Percentiles rank a stretch among this genome's conserved stretches.
These are phyloP conservation scores for Scomber japonicus DNA, from an alignment of 2,113 vertebrate genomes.

Conservation along the genomic window DNA sequence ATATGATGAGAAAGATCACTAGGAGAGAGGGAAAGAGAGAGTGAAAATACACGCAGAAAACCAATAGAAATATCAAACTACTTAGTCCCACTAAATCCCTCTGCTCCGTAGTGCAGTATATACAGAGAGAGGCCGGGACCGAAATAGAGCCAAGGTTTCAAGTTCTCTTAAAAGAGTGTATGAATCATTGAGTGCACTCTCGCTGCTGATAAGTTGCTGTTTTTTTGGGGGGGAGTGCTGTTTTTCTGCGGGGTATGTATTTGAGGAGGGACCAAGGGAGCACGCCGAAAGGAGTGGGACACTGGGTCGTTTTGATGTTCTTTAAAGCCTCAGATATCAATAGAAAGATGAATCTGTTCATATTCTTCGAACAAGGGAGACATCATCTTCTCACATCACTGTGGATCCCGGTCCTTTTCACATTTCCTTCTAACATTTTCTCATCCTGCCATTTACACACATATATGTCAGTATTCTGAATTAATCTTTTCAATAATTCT, in stretches of 20 bases:
- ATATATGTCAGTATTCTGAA: too few relatives aligned
- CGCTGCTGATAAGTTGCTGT: slow-evolving; percentile 69
- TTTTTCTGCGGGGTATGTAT: slow-evolving; percentile 48
- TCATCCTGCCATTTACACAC: slow-evolving; percentile 18
- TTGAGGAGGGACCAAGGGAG: slow-evolving; percentile 50
- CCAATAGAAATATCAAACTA: slow-evolving; percentile 85
- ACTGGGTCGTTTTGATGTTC: slow-evolving; percentile 40
- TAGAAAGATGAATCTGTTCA: slow-evolving; percentile 32
- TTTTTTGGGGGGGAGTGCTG: slow-evolving; percentile 36
- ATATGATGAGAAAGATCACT: slow-evolving; percentile 83
- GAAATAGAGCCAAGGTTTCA: slow-evolving; percentile 83
- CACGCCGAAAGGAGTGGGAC: slow-evolving; percentile 41
- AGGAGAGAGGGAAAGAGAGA: slow-evolving; percentile 64
- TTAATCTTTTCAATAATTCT: neutral
- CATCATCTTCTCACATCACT: slow-evolving; percentile 20
- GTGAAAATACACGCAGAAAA: slow-evolving; percentile 75
- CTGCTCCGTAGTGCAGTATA: slow-evolving; percentile 67
- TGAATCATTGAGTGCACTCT: slow-evolving; percentile 83
- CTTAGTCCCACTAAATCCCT: slow-evolving; percentile 81
- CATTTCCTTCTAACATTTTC: slow-evolving; percentile 3
- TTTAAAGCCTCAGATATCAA: slow-evolving; percentile 33
- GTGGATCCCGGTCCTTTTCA: neutral
- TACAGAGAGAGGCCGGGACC: slow-evolving; percentile 63
- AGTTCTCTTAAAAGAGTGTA: slow-evolving; percentile 81
- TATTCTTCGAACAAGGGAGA: slow-evolving; percentile 23